Conservation (phyloP, 1,140 invertebrate species). For the Semibalanus balanoides region DNA sequence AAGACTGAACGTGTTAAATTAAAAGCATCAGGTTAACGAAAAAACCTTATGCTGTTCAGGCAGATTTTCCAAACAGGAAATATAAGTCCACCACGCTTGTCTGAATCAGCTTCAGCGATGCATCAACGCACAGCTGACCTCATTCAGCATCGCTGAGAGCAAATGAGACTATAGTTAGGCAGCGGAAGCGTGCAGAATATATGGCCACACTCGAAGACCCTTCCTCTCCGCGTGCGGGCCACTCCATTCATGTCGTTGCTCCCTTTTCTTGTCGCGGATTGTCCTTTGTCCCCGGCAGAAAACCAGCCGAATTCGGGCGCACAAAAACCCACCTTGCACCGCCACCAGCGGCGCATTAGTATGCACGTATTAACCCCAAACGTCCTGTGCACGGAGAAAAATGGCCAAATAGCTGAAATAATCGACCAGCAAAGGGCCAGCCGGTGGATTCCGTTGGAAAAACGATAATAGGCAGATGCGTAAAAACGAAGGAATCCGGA, state of each 20-base stretch:
- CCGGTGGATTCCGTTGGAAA: background rate
- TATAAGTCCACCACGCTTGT: no score
- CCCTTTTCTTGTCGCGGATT: background rate
- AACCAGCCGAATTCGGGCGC: background rate
- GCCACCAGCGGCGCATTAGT: background rate
- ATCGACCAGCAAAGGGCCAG: background rate
- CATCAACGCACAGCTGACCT: no score
- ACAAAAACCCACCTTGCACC: background rate
- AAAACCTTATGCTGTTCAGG: no score
- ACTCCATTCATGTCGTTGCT: background rate
- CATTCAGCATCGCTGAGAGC: no score
- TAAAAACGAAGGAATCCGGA: background rate
- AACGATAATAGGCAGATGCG: background rate
- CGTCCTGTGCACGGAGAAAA: background rate
- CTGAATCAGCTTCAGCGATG: no score
- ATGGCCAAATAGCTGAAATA: background rate
- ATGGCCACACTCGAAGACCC: background rate
- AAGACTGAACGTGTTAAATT: no score
- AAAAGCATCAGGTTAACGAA: no score
- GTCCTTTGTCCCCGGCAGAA: background rate
- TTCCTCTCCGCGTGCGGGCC: background rate
- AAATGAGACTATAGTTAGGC: no score
- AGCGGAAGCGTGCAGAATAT: background rate
- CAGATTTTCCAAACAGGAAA: no score
- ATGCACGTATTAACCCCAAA: background rate